Conservation (phyloP, 1,140 invertebrate genomes). For the Caenorhabditis remanei region DNA sequence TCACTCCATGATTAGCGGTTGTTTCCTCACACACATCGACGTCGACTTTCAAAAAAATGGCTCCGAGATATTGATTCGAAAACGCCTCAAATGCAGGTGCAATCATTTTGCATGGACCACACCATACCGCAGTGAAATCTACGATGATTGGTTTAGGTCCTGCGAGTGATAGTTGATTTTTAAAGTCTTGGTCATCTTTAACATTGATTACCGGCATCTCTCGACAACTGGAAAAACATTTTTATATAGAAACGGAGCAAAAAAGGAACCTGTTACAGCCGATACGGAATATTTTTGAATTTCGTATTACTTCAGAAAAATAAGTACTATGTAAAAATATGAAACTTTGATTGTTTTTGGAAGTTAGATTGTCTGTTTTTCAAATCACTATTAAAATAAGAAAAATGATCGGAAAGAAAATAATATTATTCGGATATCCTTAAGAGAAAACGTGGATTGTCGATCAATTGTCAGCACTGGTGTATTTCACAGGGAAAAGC, state of each 20-base stretch:
- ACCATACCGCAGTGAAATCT: slow-evolving; percentile 81
- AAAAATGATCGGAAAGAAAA: not conserved
- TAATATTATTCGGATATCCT: not conserved
- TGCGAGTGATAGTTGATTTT: slow-evolving; percentile 9
- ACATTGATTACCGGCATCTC: slow-evolving; percentile 53
- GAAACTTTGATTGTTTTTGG: too few relatives aligned
- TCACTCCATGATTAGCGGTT: slow-evolving; percentile 87
- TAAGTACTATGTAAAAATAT: too few relatives aligned
- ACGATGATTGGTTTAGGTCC: slow-evolving; percentile 69
- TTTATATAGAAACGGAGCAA: too few relatives aligned
- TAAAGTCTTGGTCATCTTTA: slow-evolving; percentile 55
- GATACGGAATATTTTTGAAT: too few relatives aligned
- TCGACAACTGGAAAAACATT: not conserved
- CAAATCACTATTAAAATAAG: too few relatives aligned
- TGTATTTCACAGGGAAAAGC: not conserved
- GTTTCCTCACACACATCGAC: slow-evolving; percentile 82
- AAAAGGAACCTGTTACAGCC: too few relatives aligned
- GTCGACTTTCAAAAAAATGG: slow-evolving; percentile 87
- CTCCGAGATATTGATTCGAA: slow-evolving; percentile 87
- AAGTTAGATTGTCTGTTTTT: too few relatives aligned
- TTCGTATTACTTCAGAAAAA: too few relatives aligned
- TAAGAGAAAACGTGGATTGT: not conserved
- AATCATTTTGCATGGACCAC: slow-evolving; percentile 92
- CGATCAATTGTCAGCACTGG: slow-evolving; percentile 27
- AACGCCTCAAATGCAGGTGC: slow-evolving; percentile 88